Percentiles rank a stretch among this genome's conserved stretches.
Conservation (phyloP, 2,113 vertebrate species). For the Struthio camelus region DNA sequence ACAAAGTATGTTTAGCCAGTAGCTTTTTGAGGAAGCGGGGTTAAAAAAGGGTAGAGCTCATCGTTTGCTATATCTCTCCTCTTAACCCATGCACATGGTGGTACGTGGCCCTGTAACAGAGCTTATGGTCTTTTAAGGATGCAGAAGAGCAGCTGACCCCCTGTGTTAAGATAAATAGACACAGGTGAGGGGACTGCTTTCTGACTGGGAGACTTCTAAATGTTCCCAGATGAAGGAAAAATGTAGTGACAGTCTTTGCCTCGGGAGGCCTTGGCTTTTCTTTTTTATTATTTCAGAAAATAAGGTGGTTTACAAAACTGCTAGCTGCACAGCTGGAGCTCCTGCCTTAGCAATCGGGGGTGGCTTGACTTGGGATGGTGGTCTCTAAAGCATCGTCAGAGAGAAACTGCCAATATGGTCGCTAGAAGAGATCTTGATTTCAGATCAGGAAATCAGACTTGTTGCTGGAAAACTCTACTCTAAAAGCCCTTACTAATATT, state of each 20-base stretch:
- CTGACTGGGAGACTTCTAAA: not conserved
- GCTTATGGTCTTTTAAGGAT: not conserved
- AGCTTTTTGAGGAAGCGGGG: too few species aligned
- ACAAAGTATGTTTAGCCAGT: not conserved
- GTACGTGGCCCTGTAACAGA: not conserved
- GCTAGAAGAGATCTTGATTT: not conserved
- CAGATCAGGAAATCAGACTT: not conserved
- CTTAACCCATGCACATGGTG: not conserved
- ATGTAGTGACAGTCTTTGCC: fast-evolving
- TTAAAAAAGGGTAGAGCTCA: too few species aligned
- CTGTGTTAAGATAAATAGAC: not conserved
- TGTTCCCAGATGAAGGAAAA: not conserved
- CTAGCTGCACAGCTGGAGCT: too few species aligned
- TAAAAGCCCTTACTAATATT: not conserved
- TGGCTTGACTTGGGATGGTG: too few species aligned
- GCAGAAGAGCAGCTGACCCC: not conserved
- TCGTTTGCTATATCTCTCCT: too few species aligned
- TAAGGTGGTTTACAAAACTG: not conserved
- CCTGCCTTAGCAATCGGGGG: not conserved
- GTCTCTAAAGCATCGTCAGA: not conserved
- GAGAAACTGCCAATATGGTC: not conserved
- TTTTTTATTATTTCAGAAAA: not conserved
- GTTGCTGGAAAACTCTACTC: too few species aligned
- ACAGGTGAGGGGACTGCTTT: not conserved
- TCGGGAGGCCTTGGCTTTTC: too few species aligned